Conservation (phyloP, 2,888 invertebrate species). For the Drepanosiphum platanoidis region DNA sequence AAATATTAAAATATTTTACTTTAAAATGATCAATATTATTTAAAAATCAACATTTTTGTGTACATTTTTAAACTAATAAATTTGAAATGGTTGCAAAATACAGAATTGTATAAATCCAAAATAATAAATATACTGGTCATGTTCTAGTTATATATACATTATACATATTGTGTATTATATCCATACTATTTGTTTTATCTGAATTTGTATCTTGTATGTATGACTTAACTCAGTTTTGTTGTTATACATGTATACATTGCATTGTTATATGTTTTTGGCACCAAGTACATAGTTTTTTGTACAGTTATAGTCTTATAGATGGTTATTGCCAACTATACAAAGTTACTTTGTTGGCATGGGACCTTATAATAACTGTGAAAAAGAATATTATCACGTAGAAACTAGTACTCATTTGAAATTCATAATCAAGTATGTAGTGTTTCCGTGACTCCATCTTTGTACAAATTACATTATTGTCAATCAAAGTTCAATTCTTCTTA, state of each 20-base stretch:
- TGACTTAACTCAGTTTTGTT: slow-evolving; percentile 5
- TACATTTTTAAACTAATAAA: background rate
- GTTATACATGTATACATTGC: background rate
- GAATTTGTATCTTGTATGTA: background rate
- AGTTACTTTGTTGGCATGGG: slow-evolving; percentile 42
- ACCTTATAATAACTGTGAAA: slow-evolving; percentile 46
- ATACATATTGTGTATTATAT: background rate
- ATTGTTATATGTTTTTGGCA: slow-evolving; percentile 20
- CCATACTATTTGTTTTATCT: background rate
- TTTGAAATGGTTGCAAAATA: background rate
- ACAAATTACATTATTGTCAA: slow-evolving; percentile 47
- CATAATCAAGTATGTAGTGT: slow-evolving; percentile 21
- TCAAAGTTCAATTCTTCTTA: slow-evolving; percentile 55
- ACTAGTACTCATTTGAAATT: slow-evolving; percentile 37
- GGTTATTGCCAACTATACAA: slow-evolving; percentile 7
- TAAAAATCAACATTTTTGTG: background rate
- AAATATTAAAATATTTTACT: background rate
- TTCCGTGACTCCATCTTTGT: slow-evolving; percentile 5
- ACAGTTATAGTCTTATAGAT: too few relatives aligned
- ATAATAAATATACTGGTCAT: background rate
- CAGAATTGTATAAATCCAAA: background rate
- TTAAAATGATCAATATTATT: background rate
- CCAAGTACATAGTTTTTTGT: background rate
- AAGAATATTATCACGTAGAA: slow-evolving; percentile 44
- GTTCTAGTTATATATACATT: background rate